Conservation (phyloP, 2,888 invertebrate genomes). For the Drosophila picticornis region DNA sequence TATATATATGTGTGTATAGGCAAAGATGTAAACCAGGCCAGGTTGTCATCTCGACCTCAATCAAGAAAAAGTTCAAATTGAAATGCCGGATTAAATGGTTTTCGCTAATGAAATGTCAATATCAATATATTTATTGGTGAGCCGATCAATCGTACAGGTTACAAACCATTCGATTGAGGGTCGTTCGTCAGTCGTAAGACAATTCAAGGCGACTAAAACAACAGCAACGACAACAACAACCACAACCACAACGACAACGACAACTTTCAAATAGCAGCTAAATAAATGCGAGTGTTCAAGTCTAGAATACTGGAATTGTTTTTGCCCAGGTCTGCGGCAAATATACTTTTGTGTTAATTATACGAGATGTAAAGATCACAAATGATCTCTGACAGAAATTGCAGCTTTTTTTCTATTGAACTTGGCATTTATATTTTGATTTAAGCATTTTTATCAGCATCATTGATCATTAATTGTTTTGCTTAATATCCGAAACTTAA, state of each 20-base stretch:
- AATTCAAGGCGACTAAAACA: constrained; percentile 45
- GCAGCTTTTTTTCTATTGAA: rapidly evolving
- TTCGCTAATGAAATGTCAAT: constrained; percentile 72
- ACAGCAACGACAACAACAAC: not conserved
- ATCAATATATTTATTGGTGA: constrained; percentile 44
- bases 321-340: not conserved
- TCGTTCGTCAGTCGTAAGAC: constrained; percentile 28
- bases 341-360: not conserved
- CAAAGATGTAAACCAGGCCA: not conserved
- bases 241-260: not conserved
- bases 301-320: not conserved
- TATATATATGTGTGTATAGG: not conserved
- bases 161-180: constrained; percentile 41
- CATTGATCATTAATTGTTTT: not conserved
- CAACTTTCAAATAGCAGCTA: constrained; percentile 46
- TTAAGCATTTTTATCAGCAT: not conserved
- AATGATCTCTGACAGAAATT: not conserved
- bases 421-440: not conserved
- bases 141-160: constrained; percentile 37
- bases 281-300: not conserved
- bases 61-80: constrained; percentile 48
- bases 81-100: constrained; percentile 65
- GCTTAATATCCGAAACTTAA: no score
- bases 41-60: constrained; percentile 33
- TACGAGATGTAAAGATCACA: not conserved